Evolutionary conservation across 2,797 vertebrate species (phyloP), one percentile per base, ranked within the genome.

Genomic region (Neosalanx taihuensis): DNA sequence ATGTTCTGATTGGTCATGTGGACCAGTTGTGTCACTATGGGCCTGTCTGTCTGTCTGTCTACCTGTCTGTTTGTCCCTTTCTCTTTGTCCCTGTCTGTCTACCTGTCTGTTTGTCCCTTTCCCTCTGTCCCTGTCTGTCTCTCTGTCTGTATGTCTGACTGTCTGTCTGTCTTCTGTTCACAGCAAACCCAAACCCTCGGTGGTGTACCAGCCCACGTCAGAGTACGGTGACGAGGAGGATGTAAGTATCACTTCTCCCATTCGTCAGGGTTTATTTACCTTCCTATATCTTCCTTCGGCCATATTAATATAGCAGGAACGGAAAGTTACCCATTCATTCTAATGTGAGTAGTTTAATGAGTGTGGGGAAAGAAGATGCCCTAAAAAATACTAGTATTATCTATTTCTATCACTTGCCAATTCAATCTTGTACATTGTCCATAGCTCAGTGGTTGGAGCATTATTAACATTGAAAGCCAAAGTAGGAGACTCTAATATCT

Each of bases 181-280:
- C 82, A 93, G 90, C 35, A 91, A 89, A 79, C 65, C 79, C 65
- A 95, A 93, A 72, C 0, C 81, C 64, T 91, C 86, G 0, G 92
- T 93, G 72, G 94, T 96, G 75, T 95, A 94, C 82, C 94, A 95
- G 81, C 91, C 94, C 0, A 64, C 85, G 1, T 68, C 89, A 10
- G 0, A 72, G 26, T 64, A 87, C 5, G 84, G 79, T 0, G 93
- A 90, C 35, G 88, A 90, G 0, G 93, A 91, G 0, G 92, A 95
- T 13, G 96, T 97, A 87, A 94, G 95, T 92, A 60, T 73, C 17
- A 69, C 7, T 0, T 29, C 61, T 10, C n/a, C 35, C 53, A 7
- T 59, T 20, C 9, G 23, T 17, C 53, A 9, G 15, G 23, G 31
- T 58, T 13, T 37, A 15, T 46, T 46, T 46, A 64, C 57, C 10